Percentiles rank a stretch among this genome's conserved stretches.
Conservation (phyloP, 2,888 invertebrate genomes). For the Andrena camellia region DNA sequence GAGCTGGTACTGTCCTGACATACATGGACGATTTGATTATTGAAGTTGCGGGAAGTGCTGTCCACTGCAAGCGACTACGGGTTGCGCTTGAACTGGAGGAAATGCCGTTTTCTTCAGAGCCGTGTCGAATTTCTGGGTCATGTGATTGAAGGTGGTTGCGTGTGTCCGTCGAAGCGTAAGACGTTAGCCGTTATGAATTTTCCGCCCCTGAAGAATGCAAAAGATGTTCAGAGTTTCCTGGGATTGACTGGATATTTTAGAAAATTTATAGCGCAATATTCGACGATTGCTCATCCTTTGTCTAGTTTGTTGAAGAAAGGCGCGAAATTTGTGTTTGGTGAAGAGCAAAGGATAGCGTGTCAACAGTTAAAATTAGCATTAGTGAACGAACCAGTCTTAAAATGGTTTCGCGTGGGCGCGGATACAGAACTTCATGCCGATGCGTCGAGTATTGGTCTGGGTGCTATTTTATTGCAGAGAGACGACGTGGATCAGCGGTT, state of each 20-base stretch:
- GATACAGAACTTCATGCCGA: constrained; percentile 3
- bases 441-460: constrained; percentile 49
- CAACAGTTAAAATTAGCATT: neutral
- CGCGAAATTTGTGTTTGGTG: neutral
- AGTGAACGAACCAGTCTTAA: neutral
- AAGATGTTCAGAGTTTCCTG: constrained; percentile 44
- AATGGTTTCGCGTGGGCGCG: neutral
- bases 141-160: neutral
- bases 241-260: constrained; percentile 66
- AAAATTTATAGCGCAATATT: constrained; percentile 61
- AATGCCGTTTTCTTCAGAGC: constrained; percentile 11
- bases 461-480: constrained; percentile 66
- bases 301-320: constrained; percentile 64
- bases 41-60: neutral
- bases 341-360: neutral
- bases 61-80: neutral
- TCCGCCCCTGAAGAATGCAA: constrained; percentile 29
- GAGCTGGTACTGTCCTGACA: neutral
- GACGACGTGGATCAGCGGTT: constrained; percentile 48
- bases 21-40: constrained; percentile 33
- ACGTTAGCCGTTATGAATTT: constrained; percentile 57
- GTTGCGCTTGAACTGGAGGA: constrained; percentile 21
- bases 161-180: constrained; percentile 38
- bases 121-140: constrained; percentile 12
- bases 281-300: constrained; percentile 71